These are phyloP conservation scores for Zaprionus davidi DNA, from an alignment of 1,140 invertebrate species.

Conservation along the genomic window DNA sequence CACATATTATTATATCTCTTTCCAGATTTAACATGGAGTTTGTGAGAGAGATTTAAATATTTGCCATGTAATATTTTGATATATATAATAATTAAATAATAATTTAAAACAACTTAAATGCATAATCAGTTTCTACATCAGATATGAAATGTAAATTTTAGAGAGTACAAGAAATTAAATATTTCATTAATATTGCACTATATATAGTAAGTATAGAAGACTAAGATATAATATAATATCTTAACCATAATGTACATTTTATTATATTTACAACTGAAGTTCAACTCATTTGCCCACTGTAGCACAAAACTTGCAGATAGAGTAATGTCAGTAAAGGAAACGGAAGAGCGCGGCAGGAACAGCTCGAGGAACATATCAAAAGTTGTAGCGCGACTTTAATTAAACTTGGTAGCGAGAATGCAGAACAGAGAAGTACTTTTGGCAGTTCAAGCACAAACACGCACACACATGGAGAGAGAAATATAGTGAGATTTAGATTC, in stretches of 20 bases:
- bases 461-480: constrained; percentile 21
- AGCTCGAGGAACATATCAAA: constrained; percentile 79
- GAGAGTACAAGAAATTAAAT: background rate
- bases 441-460: constrained; percentile 68
- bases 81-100: no score
- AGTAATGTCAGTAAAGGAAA: constrained; percentile 31
- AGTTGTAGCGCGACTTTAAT: constrained; percentile 81
- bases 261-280: background rate
- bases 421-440: constrained; percentile 71
- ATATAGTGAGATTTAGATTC: constrained; percentile 23
- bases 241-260: background rate
- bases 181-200: no score
- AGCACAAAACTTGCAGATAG: constrained; percentile 25
- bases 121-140: background rate
- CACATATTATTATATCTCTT: background rate
- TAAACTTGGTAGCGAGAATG: constrained; percentile 70
- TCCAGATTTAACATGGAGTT: background rate
- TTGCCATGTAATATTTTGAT: background rate
- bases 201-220: no score
- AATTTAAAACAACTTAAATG: background rate
- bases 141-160: background rate
- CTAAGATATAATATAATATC: no score
- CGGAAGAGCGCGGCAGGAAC: constrained; percentile 69
- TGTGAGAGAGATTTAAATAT: background rate
- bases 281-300: constrained; percentile 36